These are phyloP conservation scores for Macropis europaea DNA, from an alignment of 2,888 invertebrate species.

Conservation along the genomic window DNA sequence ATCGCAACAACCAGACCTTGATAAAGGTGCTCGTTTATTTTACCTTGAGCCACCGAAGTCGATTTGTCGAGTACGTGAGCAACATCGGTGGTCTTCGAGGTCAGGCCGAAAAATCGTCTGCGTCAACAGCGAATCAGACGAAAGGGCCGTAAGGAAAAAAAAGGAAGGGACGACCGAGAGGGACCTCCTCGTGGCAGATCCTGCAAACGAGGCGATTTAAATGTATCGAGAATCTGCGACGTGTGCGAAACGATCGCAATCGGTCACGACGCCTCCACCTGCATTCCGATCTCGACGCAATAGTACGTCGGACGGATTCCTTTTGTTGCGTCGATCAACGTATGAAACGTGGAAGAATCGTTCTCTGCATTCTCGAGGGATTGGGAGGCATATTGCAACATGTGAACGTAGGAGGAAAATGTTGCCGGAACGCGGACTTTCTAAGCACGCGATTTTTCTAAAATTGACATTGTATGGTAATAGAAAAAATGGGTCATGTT, in stretches of 20 bases:
- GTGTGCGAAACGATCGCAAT: conserved; percentile 64
- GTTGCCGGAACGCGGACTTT: conserved; percentile 9
- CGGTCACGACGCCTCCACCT: conserved; percentile 60
- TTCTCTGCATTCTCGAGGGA: conserved; percentile 22
- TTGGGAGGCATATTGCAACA: conserved; percentile 35
- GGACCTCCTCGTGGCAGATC: conserved; percentile 10
- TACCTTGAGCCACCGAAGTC: neutral
- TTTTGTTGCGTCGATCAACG: conserved; percentile 46
- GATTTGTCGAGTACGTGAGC: conserved; percentile 19
- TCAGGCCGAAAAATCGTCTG: conserved; percentile 26
- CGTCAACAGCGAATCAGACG: conserved; percentile 19
- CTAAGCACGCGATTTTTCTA: no score
- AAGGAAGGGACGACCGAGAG: neutral
- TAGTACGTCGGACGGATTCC: conserved; percentile 40
- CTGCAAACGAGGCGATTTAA: conserved; percentile 67
- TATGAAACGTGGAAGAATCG: conserved; percentile 35
- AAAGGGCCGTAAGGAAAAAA: neutral
- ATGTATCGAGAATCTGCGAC: conserved; percentile 67
- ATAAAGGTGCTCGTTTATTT: neutral
- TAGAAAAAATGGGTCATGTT: no score
- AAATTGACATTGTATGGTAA: no score
- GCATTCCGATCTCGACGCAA: conserved; percentile 54
- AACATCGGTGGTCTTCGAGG: conserved; percentile 36
- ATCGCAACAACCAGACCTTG: no score
- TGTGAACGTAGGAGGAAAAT: conserved; percentile 37